Evolutionary conservation across 2,113 vertebrate genomes (phyloP).

Genomic region (Pituophis catenifer): DNA sequence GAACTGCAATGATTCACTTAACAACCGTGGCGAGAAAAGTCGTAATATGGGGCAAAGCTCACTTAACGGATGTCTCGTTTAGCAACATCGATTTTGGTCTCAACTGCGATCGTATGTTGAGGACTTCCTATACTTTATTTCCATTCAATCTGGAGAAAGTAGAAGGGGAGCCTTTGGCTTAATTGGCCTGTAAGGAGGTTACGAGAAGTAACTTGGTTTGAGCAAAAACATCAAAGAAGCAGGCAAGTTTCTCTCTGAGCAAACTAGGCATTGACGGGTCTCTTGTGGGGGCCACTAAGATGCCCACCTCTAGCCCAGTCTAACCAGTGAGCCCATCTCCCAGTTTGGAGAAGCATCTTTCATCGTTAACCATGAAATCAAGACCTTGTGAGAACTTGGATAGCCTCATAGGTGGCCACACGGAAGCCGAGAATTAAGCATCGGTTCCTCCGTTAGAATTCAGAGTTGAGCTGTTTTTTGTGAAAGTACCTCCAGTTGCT

Average conservation of each 20-base stretch:
- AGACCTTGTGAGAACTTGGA: background rate
- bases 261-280: background rate
- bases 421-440: background rate
- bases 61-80: too few species aligned
- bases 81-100: too few species aligned
- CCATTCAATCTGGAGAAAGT: background rate
- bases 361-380: background rate
- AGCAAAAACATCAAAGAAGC: background rate
- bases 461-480: background rate
- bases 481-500: background rate
- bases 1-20: too few species aligned
- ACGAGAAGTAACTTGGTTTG: background rate
- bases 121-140: background rate
- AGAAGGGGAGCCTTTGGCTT: background rate
- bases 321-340: background rate
- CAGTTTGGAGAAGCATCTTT: background rate
- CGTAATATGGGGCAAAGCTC: too few species aligned
- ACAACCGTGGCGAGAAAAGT: too few species aligned
- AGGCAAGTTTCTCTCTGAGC: background rate
- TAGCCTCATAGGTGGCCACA: background rate
- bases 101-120: too few species aligned
- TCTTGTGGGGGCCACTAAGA: background rate
- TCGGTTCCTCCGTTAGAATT: background rate
- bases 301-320: background rate
- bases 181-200: background rate